A percentile compares a stretch with the other conserved stretches of the same genome.
These are phyloP conservation scores for Alca torda DNA, from an alignment of 2,797 vertebrate species.

Conservation along the genomic window DNA sequence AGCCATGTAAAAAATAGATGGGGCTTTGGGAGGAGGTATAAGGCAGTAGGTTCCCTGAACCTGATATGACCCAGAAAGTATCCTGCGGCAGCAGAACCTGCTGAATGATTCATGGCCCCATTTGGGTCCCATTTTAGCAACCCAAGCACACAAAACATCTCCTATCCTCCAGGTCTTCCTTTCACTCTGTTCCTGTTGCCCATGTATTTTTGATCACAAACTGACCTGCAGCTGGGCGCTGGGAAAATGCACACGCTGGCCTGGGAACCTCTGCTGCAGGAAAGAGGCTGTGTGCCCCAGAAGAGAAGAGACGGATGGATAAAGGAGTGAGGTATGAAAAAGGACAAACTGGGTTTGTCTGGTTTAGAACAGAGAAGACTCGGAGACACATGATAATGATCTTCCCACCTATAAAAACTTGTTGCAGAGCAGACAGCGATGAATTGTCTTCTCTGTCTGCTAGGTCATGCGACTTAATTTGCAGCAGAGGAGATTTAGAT, in stretches of 20 bases:
- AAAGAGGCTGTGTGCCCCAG: not conserved
- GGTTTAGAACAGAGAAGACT: not conserved
- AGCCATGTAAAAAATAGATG: not conserved
- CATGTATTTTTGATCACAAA: not conserved
- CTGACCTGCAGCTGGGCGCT: not conserved
- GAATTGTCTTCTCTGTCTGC: slow-evolving; percentile 7
- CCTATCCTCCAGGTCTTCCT: not conserved
- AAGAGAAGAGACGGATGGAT: not conserved
- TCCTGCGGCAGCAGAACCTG: not conserved
- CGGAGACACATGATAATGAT: slow-evolving; percentile 6
- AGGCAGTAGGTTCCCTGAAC: not conserved
- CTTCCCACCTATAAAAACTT: slow-evolving; percentile 27
- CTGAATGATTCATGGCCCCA: not conserved
- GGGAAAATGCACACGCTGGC: not conserved
- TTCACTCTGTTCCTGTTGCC: not conserved
- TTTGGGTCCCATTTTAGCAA: not conserved
- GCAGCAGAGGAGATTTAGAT: slow-evolving; percentile 3
- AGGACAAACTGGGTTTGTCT: not conserved
- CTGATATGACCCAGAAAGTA: not conserved
- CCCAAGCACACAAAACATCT: not conserved
- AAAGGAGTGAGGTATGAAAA: not conserved
- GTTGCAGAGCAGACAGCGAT: slow-evolving; percentile 25
- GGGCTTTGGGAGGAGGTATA: not conserved
- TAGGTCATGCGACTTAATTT: not conserved
- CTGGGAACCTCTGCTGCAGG: not conserved